Base-by-base conservation (phyloP, 2,888 invertebrate genomes). In the Pelosia muscerda region DNA sequence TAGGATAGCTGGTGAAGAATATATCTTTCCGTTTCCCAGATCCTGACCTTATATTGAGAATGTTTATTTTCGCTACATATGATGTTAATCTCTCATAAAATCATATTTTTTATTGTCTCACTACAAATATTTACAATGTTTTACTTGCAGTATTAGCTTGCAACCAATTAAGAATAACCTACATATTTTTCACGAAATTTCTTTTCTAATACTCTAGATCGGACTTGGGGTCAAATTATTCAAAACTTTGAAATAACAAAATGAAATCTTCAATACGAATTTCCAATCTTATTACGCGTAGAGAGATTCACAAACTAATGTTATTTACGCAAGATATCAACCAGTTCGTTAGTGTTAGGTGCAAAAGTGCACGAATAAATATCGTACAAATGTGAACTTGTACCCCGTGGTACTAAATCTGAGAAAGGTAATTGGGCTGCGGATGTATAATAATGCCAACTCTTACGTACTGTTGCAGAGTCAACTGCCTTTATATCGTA, bases 331-430 rank as follows among this genome's bases (percentile, higher is more conserved):
- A 66, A 82, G 79, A 82, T 74, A 81, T 82, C 77, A 77, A 79
- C 81, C 73, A 74, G 80, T 86, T 88, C 87, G 87, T 88, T 88
- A 88, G 84, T 72, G 69, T 68, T 65, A 81, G 85, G 85, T 86
- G 83, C 81, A 81, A 82, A 82, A 83, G 82, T 84, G 84, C 84
- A 77, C 77, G 83, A 77, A 87, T 88, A 88, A 86, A 89, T 88
- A 84, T 82, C 74, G 55, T 62, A 75, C 71, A 79, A 77, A 81
- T 77, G 78, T 86, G 84, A 86, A 86, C 84, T 82, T 82, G 81
- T 75, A 72, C 81, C 80, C 74, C 63, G 68, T 34, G 72, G 81
- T 73, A 81, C 75, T 84, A 82, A 85, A 84, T 84, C 78, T 79
- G 74, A 56, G 72, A 69, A 74, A 73, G 85, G 87, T 82, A 87